A percentile compares a stretch with the other conserved stretches of the same genome.
Conservation (phyloP, 2,113 vertebrate species). For the Misgurnus mizolepis region DNA sequence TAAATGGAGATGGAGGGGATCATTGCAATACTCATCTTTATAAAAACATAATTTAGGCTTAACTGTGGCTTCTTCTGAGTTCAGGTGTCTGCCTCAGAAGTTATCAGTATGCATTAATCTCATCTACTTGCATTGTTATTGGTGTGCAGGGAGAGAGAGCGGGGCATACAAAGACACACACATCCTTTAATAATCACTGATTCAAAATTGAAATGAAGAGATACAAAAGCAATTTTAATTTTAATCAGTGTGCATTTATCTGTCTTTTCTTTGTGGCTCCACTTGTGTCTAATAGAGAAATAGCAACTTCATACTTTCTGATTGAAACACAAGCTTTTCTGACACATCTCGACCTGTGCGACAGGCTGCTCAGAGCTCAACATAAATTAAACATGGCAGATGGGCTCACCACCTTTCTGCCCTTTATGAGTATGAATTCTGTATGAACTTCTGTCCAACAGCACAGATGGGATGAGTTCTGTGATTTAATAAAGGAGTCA, state of each 20-base stretch:
- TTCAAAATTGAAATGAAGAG: constrained; percentile 54
- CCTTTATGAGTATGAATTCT: constrained; percentile 73
- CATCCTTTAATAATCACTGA: constrained; percentile 58
- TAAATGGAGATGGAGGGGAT: constrained; percentile 14
- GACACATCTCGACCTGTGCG: constrained; percentile 55
- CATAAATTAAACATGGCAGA: constrained; percentile 72
- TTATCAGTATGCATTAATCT: constrained; percentile 81
- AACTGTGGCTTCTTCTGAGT: constrained; percentile 67
- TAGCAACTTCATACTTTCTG: constrained; percentile 53
- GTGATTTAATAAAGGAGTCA: constrained; percentile 79
- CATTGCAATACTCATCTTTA: constrained; percentile 65
- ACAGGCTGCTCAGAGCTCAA: constrained; percentile 45
- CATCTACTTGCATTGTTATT: constrained; percentile 72
- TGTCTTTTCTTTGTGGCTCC: constrained; percentile 44
- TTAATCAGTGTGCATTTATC: constrained; percentile 25
- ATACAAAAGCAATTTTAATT: constrained; percentile 52
- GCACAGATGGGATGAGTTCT: constrained; percentile 67
- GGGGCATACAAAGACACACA: constrained; percentile 61
- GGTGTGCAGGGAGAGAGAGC: constrained; percentile 57
- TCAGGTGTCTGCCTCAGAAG: constrained; percentile 70
- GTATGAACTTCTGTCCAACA: constrained; percentile 70
- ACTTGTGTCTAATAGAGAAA: constrained; percentile 57
- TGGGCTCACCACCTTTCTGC: constrained; percentile 63
- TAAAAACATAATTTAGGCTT: constrained; percentile 73
- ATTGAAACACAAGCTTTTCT: constrained; percentile 62